These are phyloP conservation scores for Platorchestia sp. DNA, from an alignment of 1,140 invertebrate species.

Conservation along the genomic window DNA sequence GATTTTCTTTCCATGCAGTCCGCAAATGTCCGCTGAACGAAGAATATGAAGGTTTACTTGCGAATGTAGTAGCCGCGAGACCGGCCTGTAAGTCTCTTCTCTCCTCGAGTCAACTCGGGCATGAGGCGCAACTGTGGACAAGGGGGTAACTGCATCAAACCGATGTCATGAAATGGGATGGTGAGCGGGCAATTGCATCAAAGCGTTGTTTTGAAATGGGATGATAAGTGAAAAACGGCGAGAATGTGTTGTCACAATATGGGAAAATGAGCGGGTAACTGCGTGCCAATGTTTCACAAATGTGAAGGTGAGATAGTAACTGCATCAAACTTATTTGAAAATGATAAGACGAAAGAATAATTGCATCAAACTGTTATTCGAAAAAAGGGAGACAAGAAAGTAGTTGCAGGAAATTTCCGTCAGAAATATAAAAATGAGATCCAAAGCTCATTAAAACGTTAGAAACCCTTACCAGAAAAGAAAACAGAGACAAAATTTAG, in stretches of 20 bases:
- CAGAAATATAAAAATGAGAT: not conserved
- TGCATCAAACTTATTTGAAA: too few relatives aligned
- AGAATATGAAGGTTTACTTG: not conserved
- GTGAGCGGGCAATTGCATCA: not conserved
- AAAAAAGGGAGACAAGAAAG: not conserved
- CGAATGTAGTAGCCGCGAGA: not conserved
- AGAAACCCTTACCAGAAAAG: too few relatives aligned
- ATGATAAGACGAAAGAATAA: not conserved
- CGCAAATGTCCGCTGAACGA: not conserved
- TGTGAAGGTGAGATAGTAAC: not conserved
- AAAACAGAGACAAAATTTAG: too few relatives aligned
- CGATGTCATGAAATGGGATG: not conserved
- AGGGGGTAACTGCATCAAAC: not conserved
- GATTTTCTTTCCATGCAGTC: not conserved
- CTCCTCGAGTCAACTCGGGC: not conserved
- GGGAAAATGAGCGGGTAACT: not conserved
- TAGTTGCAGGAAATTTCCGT: not conserved
- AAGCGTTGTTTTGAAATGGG: too few relatives aligned
- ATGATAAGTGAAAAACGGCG: too few relatives aligned
- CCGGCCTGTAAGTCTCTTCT: not conserved
- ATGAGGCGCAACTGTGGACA: not conserved
- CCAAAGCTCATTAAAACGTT: too few relatives aligned
- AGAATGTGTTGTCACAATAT: too few relatives aligned
- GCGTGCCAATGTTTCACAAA: not conserved
- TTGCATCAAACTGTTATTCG: not conserved